Evolutionary conservation across 1,140 invertebrate genomes (phyloP).

Genomic region (Thaumetopoea pityocampa): DNA sequence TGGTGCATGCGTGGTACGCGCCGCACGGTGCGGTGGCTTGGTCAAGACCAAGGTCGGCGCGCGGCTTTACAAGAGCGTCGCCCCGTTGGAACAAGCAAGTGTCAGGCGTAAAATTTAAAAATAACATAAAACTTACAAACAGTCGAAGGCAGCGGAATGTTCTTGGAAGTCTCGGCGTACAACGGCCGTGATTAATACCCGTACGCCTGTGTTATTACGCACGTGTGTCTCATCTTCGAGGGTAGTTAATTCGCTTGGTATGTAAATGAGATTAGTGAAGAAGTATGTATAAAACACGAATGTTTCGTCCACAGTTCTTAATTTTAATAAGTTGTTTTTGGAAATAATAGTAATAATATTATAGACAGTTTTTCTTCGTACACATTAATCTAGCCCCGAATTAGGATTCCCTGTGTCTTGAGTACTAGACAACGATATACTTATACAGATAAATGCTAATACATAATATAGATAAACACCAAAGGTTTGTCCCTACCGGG

Average conservation of each 20-base stretch:
- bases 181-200: slow-evolving; percentile 22
- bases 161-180: slow-evolving; percentile 11
- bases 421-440: no score
- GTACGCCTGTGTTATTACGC: slow-evolving; percentile 11
- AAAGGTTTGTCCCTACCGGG: no score
- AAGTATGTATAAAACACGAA: slow-evolving; percentile 9
- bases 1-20: slow-evolving; percentile 1
- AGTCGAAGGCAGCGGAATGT: slow-evolving; percentile 1
- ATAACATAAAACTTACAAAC: slow-evolving; percentile 24
- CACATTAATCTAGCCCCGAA: no score
- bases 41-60: slow-evolving; percentile 19
- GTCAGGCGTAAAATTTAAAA: slow-evolving; percentile 29
- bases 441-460: no score
- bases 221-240: slow-evolving; percentile 16
- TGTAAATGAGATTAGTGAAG: slow-evolving; percentile 10
- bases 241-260: slow-evolving; percentile 7
- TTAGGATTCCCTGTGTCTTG: no score
- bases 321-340: no score
- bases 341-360: no score
- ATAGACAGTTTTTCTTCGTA: no score
- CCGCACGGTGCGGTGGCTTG: neutral
- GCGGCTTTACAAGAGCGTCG: slow-evolving; percentile 17
- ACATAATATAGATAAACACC: no score
- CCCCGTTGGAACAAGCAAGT: slow-evolving; percentile 25
- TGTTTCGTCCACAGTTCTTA: neutral